A percentile compares a stretch with the other conserved stretches of the same genome.
Conservation (phyloP, 2,113 vertebrate genomes). For the Perca schrenkii region DNA sequence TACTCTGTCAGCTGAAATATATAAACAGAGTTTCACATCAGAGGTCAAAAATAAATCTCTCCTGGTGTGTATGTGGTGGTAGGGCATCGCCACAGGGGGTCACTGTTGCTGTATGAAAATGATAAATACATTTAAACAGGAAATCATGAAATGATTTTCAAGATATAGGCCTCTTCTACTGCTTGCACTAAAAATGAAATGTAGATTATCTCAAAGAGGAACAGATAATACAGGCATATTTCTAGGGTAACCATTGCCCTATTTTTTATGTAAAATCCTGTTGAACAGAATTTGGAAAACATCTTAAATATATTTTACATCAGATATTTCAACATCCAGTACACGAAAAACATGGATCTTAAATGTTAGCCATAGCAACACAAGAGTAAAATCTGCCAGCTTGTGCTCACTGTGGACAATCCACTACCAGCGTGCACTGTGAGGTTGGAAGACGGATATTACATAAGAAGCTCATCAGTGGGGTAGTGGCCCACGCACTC, state of each 20-base stretch:
- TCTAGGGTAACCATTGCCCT: neutral
- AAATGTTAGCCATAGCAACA: neutral
- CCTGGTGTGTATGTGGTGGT: constrained; percentile 34
- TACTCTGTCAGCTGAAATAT: constrained; percentile 29
- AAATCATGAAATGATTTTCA: constrained; percentile 22
- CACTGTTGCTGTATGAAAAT: constrained; percentile 70
- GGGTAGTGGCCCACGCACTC: constrained; percentile 80
- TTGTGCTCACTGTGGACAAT: constrained; percentile 48
- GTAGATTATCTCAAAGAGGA: neutral
- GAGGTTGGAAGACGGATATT: constrained; percentile 72
- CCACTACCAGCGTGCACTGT: constrained; percentile 47
- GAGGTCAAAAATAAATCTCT: constrained; percentile 34
- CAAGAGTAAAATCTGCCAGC: constrained; percentile 27
- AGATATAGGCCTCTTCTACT: neutral
- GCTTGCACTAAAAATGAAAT: constrained; percentile 1
- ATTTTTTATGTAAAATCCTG: neutral
- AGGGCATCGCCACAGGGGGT: constrained; percentile 68
- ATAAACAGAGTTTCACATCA: constrained; percentile 25
- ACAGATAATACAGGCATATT: neutral
- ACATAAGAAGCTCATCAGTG: constrained; percentile 83
- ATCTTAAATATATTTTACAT: neutral
- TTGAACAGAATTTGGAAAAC: neutral
- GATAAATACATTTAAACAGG: constrained; percentile 9
- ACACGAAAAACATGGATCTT: neutral
- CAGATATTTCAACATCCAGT: constrained; percentile 7